Evolutionary conservation across 2,113 vertebrate species (phyloP).

Genomic region (Callaeas wilsoni): DNA sequence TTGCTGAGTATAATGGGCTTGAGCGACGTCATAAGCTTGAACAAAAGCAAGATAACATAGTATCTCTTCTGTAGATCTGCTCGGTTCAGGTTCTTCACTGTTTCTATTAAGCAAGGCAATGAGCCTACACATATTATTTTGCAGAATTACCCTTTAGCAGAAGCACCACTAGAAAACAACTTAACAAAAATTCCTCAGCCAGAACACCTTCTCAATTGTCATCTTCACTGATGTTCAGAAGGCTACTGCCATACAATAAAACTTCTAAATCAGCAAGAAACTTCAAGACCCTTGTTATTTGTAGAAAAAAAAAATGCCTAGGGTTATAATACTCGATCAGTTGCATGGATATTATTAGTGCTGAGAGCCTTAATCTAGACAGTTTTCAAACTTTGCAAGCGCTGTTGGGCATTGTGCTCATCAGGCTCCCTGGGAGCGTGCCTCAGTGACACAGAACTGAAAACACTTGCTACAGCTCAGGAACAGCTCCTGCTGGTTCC

Average conservation of each 20-base stretch:
- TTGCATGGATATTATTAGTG: background rate
- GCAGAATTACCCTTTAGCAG: background rate
- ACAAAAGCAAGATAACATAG: background rate
- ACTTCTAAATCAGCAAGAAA: background rate
- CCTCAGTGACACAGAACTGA: background rate
- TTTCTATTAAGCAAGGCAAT: constrained; percentile 14
- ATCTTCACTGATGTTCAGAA: background rate
- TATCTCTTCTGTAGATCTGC: background rate
- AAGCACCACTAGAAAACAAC: background rate
- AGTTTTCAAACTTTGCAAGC: background rate
- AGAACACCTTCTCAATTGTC: background rate
- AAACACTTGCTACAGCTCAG: background rate
- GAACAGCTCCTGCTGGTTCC: background rate
- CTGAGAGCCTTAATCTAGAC: background rate
- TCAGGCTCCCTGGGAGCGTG: background rate
- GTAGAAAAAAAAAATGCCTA: background rate
- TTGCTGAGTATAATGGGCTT: background rate
- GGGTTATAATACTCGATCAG: background rate
- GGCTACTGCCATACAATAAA: background rate
- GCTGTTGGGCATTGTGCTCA: background rate
- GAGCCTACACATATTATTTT: background rate
- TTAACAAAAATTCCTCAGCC: background rate
- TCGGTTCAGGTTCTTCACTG: background rate
- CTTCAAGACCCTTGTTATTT: background rate
- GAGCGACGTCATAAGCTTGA: background rate